A percentile compares a stretch with the other conserved stretches of the same genome.
These are phyloP conservation scores for Drosophila histrio DNA, from an alignment of 2,888 invertebrate genomes.

Conservation along the genomic window DNA sequence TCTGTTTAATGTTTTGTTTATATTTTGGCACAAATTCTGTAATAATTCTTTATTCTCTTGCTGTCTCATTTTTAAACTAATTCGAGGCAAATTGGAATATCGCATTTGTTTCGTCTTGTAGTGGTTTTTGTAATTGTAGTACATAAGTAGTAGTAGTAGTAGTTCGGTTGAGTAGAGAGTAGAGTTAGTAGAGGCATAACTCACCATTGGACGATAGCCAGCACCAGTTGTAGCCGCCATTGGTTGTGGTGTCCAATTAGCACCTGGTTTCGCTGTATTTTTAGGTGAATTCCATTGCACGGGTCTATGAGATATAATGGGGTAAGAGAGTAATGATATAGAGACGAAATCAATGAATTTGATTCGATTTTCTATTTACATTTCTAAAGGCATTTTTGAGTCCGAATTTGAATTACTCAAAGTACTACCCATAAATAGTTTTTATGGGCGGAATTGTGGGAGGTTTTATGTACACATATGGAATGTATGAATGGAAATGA, in stretches of 20 bases:
- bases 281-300: conserved; percentile 97
- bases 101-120: conserved; percentile 17
- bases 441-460: conserved; percentile 16
- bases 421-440: too few relatives aligned
- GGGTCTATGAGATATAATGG: conserved; percentile 86
- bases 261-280: conserved; percentile 91
- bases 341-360: conserved; percentile 73
- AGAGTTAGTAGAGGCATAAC: conserved; percentile 79
- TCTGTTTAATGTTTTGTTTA: conserved; percentile 4
- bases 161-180: conserved; percentile 64
- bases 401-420: conserved; percentile 37
- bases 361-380: conserved; percentile 42
- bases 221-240: conserved; percentile 95
- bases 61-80: conserved; percentile 26
- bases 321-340: conserved; percentile 77
- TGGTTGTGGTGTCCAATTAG: conserved; percentile 94
- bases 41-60: conserved; percentile 18
- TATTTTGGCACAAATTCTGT: conserved; percentile 41
- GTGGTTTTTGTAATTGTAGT: conserved; percentile 33
- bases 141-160: conserved; percentile 34
- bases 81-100: conserved; percentile 7
- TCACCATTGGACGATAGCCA: conserved; percentile 94
- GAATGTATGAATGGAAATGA: conserved; percentile 15
- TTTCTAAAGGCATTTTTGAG: conserved; percentile 29
- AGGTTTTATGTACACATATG: conserved; percentile 21